Base-by-base conservation (phyloP, 2,888 invertebrate genomes). In the Koerneria pararmatus region DNA sequence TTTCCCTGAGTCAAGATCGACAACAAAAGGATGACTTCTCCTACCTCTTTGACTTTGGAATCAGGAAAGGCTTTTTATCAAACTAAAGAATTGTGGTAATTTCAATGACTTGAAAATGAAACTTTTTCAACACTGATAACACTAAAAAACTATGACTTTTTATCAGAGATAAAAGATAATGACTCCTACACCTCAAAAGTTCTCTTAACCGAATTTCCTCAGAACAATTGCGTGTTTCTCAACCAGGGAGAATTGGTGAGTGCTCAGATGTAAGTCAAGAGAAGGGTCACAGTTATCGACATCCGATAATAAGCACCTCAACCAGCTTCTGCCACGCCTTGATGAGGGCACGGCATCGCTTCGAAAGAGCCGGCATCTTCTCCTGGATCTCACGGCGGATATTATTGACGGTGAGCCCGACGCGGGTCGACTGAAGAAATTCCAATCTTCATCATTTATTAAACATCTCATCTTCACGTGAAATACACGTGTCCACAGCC, bases 351-450 rank as follows among this genome's bases (percentile, higher is more conserved):
- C 81, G 72, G 60, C 79, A 78, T 61, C 69, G 69, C 62, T 74
- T 74, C 35, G 76, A 69, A 11, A 80, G 59, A 29, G 71, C 67
- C 15, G 81, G 80, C 71, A 71, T 71, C 49, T 71, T 62, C 34
- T 76, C 75, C 24, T 70, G 69, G 29, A 72, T 73, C 41, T 71
- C 68, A 49, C 70, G 74, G n/a, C 81, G 74, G 6, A 80, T 66
- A 34, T 76, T 73, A 67, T 81, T 81, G 41, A 81, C 77, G 8
- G 58, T 59, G 29, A 72, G 74, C 35, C 80, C 81, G 56, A 81
- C 71, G 0, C 80, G 75, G 6, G 81, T 77, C 51, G 66, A 65
- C 80, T 80, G 70, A 65, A 80, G 70, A 62, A 2, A 35, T 34
- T 49, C n/a, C 6, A n/a, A 68, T 24, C 58, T 62, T 66, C n/a